Base-by-base conservation (phyloP, 2,797 vertebrate species). In the Artibeus lituratus region DNA sequence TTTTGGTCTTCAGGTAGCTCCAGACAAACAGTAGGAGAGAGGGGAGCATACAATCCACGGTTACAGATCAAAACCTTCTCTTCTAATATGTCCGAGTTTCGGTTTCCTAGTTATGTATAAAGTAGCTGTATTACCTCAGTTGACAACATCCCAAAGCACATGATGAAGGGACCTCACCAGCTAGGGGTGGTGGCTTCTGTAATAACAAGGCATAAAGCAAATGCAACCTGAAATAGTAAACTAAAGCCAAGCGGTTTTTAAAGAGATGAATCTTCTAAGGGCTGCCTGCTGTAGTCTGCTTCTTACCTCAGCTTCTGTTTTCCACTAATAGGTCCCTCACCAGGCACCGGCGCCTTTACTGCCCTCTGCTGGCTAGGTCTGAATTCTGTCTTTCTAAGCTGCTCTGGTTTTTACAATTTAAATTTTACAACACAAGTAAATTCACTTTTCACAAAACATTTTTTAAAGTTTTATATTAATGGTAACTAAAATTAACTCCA, bases 281-380 rank as follows among this genome's bases (percentile, higher is more conserved):
- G 22, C 22, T 55, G 12, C 5, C 59, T 69, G 39, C 55, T 15
- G 1, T 4, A 19, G 11, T 22, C 7, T 8, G 42, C 42, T 37
- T 29, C 42, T 53, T 39, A 15, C 6, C 15, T 57, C 8, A 8
- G 49, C 53, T 85, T 47, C n/a, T 42, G 24, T 51, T 72, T 90
- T 21, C 21, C 42, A 72, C 19, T 1, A 32, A 29, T 0, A 3
- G 1, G 2, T 51, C 39, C 67, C 10, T 44, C 15, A 37, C 7
- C 3, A 14, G 35, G 19, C 4, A 32, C 11, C 44, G 74, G 84
- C 70, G 53, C 87, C 76, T 67, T 67, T 47, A 55, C 53, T 69
- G 81, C 81, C 96, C 87, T 91, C 92, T 97, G 70, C 92, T 87
- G 94, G 80, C 10, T 37, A 35, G 2, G 5, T 57, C 55, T 72